Evolutionary conservation across 2,113 vertebrate genomes (phyloP).

Genomic region (Hemiscyllium ocellatum): DNA sequence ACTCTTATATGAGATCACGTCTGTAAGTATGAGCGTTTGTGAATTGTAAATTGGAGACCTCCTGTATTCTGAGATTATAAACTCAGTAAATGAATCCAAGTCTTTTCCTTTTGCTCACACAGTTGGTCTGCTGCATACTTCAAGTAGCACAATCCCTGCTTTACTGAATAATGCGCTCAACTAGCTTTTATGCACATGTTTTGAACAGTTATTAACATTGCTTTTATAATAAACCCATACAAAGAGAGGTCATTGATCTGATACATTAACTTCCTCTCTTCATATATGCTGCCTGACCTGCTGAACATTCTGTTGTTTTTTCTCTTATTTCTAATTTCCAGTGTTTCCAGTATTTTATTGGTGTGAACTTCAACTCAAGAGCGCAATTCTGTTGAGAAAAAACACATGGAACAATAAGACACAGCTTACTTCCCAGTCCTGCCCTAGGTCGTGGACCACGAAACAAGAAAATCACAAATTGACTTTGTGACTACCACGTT

Average conservation of each 20-base stretch:
- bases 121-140: background rate
- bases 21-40: too few species aligned
- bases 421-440: background rate
- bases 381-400: background rate
- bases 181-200: too few species aligned
- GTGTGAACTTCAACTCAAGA: background rate
- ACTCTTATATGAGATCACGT: too few species aligned
- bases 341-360: background rate
- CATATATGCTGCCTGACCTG: background rate
- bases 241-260: background rate
- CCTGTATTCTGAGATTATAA: background rate
- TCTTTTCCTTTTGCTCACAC: background rate
- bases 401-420: background rate
- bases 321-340: background rate
- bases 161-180: background rate
- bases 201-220: background rate
- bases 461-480: background rate
- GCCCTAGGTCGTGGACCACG: background rate
- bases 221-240: background rate
- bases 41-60: too few species aligned
- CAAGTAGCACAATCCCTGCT: background rate
- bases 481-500: background rate
- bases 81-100: background rate
- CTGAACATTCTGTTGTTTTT: background rate
- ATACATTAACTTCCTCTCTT: background rate